These are phyloP conservation scores for Amphiura filiformis DNA, from an alignment of 35 echinoderm and acorn worm species.

Conservation along the genomic window DNA sequence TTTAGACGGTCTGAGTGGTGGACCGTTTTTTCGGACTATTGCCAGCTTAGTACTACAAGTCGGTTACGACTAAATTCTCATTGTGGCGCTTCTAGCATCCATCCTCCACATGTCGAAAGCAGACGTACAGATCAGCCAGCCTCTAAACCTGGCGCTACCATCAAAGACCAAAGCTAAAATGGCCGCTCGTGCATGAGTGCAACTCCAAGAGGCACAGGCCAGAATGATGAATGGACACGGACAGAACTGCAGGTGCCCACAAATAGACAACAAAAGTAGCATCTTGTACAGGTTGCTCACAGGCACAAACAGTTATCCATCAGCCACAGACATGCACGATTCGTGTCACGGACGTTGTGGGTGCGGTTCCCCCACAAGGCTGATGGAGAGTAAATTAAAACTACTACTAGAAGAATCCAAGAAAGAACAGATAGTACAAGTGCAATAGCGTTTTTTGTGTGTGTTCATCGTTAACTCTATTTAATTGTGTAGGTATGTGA, in stretches of 20 bases:
- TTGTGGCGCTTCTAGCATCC: neutral
- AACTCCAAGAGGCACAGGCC: neutral
- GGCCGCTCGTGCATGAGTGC: conserved; percentile 14
- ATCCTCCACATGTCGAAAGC: conserved; percentile 48
- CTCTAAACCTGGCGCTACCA: conserved; percentile 47
- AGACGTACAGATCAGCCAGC: conserved; percentile 48
- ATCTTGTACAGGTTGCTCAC: conserved; percentile 90
- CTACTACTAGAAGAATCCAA: conserved; percentile 79
- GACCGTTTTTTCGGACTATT: neutral
- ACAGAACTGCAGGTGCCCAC: conserved; percentile 66
- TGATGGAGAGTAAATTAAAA: conserved; percentile 81
- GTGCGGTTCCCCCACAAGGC: conserved; percentile 35
- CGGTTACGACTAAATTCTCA: neutral
- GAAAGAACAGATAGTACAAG: conserved; percentile 44
- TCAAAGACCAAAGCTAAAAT: conserved; percentile 63
- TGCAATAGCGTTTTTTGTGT: neutral
- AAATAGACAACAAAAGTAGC: conserved; percentile 87
- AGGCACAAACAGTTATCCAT: conserved; percentile 43
- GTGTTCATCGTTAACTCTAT: neutral
- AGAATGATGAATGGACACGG: neutral
- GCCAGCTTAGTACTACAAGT: neutral
- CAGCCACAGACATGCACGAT: conserved; percentile 12
- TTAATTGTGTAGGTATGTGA: conserved; percentile 4
- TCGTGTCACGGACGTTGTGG: conserved; percentile 52
- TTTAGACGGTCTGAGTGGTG: neutral